These are phyloP conservation scores for Colletes gigas DNA, from an alignment of 1,140 invertebrate genomes.

Conservation along the genomic window DNA sequence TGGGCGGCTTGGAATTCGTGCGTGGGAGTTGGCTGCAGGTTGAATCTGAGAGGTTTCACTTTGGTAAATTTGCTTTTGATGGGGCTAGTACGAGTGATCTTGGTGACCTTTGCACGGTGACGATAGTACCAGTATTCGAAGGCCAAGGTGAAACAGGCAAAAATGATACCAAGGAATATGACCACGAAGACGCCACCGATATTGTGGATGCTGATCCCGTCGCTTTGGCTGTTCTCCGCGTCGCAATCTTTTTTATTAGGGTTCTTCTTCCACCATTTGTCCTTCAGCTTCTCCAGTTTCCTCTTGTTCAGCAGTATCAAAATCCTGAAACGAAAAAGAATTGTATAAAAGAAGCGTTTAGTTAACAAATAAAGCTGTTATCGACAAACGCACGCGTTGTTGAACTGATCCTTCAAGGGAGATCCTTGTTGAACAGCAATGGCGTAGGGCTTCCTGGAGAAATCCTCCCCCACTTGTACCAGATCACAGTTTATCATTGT, in stretches of 20 bases:
- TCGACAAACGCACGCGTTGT: conserved; percentile 88
- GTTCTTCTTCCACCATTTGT: conserved; percentile 97
- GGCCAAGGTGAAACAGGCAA: conserved; percentile 94
- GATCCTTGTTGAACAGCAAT: conserved; percentile 98
- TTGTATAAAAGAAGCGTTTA: too few species aligned
- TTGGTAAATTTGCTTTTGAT: conserved; percentile 48
- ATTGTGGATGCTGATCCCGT: conserved; percentile 98
- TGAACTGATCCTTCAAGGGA: conserved; percentile 94
- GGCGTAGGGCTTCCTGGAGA: conserved; percentile 97
- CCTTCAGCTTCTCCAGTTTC: conserved; percentile 95
- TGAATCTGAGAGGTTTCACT: conserved; percentile 68
- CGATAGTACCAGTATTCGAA: conserved; percentile 98
- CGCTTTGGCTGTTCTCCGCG: conserved; percentile 94
- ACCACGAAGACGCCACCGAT: conserved; percentile 99
- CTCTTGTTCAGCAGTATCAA: conserved; percentile 95
- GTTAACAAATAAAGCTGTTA: conserved; percentile 43
- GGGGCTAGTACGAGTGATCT: conserved; percentile 38
- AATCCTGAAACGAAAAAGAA: conserved; percentile 80
- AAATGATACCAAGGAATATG: conserved; percentile 95
- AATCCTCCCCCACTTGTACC: conserved; percentile 95
- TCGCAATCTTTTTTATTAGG: conserved; percentile 90
- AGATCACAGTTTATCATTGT: conserved; percentile 94
- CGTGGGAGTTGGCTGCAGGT: conserved; percentile 70
- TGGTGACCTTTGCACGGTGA: conserved; percentile 79
- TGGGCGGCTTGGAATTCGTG: conserved; percentile 59